A percentile compares a stretch with the other conserved stretches of the same genome.
Conservation (phyloP, 2,797 vertebrate genomes). For the Lepilemur septentrionalis region DNA sequence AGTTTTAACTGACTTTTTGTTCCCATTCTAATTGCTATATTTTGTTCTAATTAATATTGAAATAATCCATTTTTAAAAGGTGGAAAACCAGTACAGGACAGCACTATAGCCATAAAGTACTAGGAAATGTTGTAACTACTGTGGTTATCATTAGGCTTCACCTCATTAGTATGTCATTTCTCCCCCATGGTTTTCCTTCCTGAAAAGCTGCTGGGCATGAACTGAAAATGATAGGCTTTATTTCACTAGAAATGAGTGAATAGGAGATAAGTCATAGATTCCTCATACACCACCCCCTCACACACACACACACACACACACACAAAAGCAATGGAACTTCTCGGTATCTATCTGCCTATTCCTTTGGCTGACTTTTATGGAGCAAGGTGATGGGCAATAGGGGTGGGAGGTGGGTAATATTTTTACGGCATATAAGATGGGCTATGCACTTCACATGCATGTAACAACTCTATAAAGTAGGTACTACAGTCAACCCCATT, state of each 20-base stretch:
- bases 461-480: neutral
- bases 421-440: neutral
- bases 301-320: neutral
- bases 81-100: neutral
- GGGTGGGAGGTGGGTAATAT: neutral
- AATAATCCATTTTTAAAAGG: constrained; percentile 23
- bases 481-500: neutral
- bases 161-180: neutral
- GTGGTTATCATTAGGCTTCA: neutral
- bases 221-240: constrained; percentile 26
- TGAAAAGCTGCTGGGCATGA: neutral
- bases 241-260: constrained; percentile 42
- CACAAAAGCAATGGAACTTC: neutral
- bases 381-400: neutral
- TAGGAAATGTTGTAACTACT: neutral
- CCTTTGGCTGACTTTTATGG: neutral
- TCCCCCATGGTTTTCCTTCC: neutral
- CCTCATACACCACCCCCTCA: too few relatives aligned
- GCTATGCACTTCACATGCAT: neutral
- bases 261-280: neutral
- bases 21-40: neutral
- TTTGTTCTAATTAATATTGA: constrained; percentile 16
- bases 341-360: neutral
- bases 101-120: neutral
- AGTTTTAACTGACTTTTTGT: neutral